Percentiles rank a stretch among this genome's conserved stretches.
Evolutionary conservation across 2,113 vertebrate genomes (phyloP).

Genomic region (Pterocles burchelli): DNA sequence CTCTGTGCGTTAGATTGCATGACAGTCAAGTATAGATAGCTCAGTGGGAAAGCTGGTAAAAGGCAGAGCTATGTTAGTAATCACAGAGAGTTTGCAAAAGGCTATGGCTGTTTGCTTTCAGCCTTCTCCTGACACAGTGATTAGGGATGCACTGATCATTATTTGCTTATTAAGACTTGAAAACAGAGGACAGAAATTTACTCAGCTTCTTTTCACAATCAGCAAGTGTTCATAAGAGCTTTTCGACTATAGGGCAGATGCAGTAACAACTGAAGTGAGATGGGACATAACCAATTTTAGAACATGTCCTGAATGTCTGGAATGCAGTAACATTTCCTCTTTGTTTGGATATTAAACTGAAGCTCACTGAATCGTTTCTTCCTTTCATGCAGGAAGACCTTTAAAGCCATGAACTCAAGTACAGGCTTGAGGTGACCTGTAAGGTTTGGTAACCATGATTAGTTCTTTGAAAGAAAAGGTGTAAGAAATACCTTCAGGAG

Average conservation of each 20-base stretch:
- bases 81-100: neutral
- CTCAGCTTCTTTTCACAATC: neutral
- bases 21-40: neutral
- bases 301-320: neutral
- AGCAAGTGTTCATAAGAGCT: neutral
- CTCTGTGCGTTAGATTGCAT: neutral
- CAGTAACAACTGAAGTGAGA: neutral
- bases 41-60: neutral
- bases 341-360: neutral
- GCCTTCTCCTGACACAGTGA: neutral
- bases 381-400: neutral
- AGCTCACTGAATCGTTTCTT: neutral
- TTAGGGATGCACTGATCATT: neutral
- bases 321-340: neutral
- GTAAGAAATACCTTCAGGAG: neutral
- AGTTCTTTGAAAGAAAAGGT: neutral
- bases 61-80: neutral
- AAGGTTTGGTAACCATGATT: neutral
- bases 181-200: conserved; percentile 24
- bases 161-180: conserved; percentile 5
- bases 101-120: neutral
- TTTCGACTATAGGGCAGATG: neutral
- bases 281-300: neutral
- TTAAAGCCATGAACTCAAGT: neutral
- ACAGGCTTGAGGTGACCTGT: neutral